Base-by-base conservation (phyloP, 2,797 vertebrate species). In the Aeoliscus strigatus region DNA sequence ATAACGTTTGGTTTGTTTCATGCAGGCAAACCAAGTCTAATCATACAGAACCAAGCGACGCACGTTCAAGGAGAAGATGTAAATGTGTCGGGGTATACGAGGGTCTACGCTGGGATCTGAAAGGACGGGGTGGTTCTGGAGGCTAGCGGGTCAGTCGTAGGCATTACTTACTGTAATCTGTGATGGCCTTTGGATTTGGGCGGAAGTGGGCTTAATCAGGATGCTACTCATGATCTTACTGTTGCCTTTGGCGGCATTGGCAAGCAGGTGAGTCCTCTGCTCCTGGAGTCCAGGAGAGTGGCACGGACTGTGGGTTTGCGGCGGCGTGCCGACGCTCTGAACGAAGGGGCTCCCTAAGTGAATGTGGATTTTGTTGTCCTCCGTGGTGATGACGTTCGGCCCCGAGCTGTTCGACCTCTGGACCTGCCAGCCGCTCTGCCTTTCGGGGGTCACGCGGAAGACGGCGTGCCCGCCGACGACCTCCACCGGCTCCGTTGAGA, bases 301-400 rank as follows among this genome's bases (percentile, higher is more conserved):
- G 52, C 87, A 90, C 6, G 89, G 87, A 64, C 85, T 91, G 78
- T 75, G 23, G 9, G 89, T 81, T 81, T 88, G 89, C 42, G 83
- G 5, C 2, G 86, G 79, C 27, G 73, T 75, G 72, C 87, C 81
- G 73, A 92, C 81, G 70, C 87, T 83, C 84, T 95, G 93, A 67
- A 93, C 78, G 31, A 93, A 96, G 58, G 93, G 89, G 63, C 83
- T 93, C 79, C 94, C 95, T 84, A 98, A 89, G 79, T 96, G 94
- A 77, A 98, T 97, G 81, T 96, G 93, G 83, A 98, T 97, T 91
- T 97, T 97, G 87, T 98, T 97, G 87, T 99, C 94, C 80, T 99
- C 95, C 70, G 93, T 96, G 86, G 93, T 97, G 90, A 96, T 94
- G 79, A 97, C 86, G 57, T 89, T 97, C 14, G 93, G 89, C 75